Percentiles rank a stretch among this genome's conserved stretches.
These are phyloP conservation scores for Prosopocoilus inquinatus DNA, from an alignment of 2,888 invertebrate species.

Conservation along the genomic window DNA sequence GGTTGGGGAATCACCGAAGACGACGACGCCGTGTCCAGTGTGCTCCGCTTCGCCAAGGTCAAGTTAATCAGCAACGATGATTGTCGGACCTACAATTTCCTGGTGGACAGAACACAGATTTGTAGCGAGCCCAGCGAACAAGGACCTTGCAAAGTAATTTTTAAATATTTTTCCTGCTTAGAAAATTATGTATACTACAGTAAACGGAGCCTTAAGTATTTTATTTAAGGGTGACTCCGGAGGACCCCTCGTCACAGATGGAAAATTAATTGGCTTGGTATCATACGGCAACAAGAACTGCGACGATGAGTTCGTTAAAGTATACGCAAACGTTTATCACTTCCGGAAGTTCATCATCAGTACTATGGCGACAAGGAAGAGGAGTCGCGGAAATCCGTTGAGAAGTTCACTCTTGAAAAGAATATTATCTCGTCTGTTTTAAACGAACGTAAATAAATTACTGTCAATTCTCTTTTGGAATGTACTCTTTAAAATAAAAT, in stretches of 20 bases:
- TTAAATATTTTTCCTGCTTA: too few species aligned
- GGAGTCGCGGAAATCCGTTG: too few species aligned
- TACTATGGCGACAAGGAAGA: not conserved
- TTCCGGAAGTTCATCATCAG: constrained; percentile 6
- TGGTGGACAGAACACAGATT: not conserved
- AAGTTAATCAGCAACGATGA: not conserved
- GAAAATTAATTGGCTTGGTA: constrained; percentile 8
- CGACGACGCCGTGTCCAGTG: not conserved
- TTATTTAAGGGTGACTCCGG: constrained; percentile 17
- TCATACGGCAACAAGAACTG: constrained; percentile 2
- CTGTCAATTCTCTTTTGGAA: too few species aligned
- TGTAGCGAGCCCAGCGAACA: not conserved
- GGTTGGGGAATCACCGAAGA: constrained; percentile 3
- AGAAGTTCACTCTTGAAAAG: too few species aligned
- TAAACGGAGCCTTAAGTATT: too few species aligned
- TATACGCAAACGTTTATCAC: constrained; percentile 11
- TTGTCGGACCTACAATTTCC: not conserved
- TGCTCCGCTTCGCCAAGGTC: not conserved
- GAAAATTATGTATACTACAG: too few species aligned
- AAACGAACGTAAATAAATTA: too few species aligned
- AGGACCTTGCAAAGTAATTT: constrained; percentile 6
- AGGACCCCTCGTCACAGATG: constrained; percentile 10
- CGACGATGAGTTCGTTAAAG: not conserved
- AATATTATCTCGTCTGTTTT: too few species aligned
- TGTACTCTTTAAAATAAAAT: too few species aligned